These are phyloP conservation scores for Pterocles orientalis DNA, from an alignment of 2,113 vertebrate species.

Conservation along the genomic window DNA sequence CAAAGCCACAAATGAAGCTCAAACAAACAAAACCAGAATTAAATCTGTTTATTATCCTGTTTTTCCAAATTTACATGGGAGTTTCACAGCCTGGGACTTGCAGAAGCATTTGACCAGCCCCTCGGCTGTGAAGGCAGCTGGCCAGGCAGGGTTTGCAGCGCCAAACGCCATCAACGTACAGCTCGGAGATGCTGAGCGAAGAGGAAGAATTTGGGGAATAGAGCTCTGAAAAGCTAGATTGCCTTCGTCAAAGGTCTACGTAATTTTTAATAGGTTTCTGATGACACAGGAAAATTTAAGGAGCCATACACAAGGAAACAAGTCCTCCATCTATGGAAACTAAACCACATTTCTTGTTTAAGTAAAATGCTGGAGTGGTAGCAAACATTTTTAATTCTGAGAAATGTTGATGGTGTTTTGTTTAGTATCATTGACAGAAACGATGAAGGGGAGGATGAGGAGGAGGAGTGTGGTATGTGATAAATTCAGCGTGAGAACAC, in stretches of 20 bases:
- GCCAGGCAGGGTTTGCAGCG: background rate
- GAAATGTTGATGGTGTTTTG: background rate
- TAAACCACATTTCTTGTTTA: background rate
- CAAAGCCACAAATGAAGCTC: background rate
- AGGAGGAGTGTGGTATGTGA: background rate
- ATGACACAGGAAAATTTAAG: background rate
- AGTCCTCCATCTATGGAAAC: background rate
- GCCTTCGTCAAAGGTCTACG: background rate
- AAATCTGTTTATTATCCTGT: background rate
- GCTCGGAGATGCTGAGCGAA: background rate
- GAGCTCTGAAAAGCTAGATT: background rate
- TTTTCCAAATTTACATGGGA: background rate
- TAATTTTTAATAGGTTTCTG: background rate
- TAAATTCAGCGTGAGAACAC: background rate
- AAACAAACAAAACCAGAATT: background rate
- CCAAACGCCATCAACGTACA: background rate
- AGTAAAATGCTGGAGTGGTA: background rate
- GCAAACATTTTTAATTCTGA: slow-evolving; percentile 8
- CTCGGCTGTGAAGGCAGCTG: background rate
- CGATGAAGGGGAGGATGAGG: background rate
- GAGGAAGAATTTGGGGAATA: background rate
- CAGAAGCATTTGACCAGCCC: background rate
- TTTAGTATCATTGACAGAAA: background rate
- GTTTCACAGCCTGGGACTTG: background rate
- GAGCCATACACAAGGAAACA: background rate